Base-by-base conservation (phyloP, 2,797 vertebrate genomes). In the Microctenopoma lineatum region DNA sequence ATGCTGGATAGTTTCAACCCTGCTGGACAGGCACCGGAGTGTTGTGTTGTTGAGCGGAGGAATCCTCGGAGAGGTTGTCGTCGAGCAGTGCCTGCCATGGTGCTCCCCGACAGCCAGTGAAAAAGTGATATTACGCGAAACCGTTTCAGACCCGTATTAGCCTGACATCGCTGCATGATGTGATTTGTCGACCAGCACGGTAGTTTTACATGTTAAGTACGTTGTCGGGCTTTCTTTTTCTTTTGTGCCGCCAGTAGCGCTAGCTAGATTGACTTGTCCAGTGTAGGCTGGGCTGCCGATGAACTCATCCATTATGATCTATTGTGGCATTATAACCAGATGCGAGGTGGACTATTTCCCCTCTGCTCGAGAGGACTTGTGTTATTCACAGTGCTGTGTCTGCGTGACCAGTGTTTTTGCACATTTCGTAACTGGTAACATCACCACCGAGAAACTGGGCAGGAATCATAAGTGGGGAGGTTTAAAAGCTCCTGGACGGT, bases 11-110 rank as follows among this genome's bases (percentile, higher is more conserved):
- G 84, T 90, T 88, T 76, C 9, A 2, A 79, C 71, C 69, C 66
- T 59, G 69, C 69, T 58, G 85, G 71, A 75, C 61, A 38, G 18
- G 59, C 65, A 39, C 44, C 73, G 69, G 67, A 73, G 69, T 79
- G 80, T 80, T 79, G 84, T 90, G 86, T 85, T 91, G 80, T 80
- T 83, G 80, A 88, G 88, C 86, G 84, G 86, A 92, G 89, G 89
- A 88, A 89, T 91, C 86, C 83, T 88, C 73, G 27, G 77, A 50
- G 74, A 71, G 81, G 51, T 46, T 53, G 78, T 80, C 76, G 88
- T 89, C 86, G 90, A 85, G 72, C 84, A 57, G 54, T 63, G 79
- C 54, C 66, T 83, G 83, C 87, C 83, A 77, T 66, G 50, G 66
- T 75, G 81, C 18, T 79, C 57, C 25, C 52, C 66, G 29, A 65